Base-by-base conservation (phyloP, 1,140 invertebrate species). In the Drosophila oshimai region DNA sequence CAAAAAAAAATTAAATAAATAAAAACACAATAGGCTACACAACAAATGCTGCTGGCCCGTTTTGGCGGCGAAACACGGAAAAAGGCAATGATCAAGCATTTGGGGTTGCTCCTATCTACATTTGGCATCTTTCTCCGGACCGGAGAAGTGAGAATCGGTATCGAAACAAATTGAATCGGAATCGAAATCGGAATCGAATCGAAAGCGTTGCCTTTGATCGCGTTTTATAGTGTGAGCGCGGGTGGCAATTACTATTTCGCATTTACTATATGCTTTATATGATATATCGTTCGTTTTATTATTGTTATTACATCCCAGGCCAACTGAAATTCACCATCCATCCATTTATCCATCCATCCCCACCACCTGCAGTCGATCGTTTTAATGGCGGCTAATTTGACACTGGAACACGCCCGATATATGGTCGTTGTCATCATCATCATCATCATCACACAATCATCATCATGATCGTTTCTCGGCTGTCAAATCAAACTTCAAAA, bases 321-420 rank as follows among this genome's bases (percentile, higher is more conserved):
- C 9, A 28, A 31, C 36, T 34, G 18, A 31, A 15, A 7, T 20
- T 6, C 28, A 3, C 29, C 17, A 13, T 3, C 34, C 28, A 5
- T 3, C 22, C 22, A 5, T n/a, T n/a, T n/a, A 22, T 5, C 22
- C 2, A 22, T 22, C 22, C 10, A 22, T 6, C 39, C 4, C 20
- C 39, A 13, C 50, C 17, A 24, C 31, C 39, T 22, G 39, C 34
- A 29, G 41, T 62, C 39, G 54, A 44, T 46, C 39, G 42, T 42
- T 60, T 68, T 80, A 84, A 83, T 83, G 74, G 51, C 53, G 36
- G 31, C 75, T 86, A 84, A 86, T 84, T 86, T 86, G 79, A 84
- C 79, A 79, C 79, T 78, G 69, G 58, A 61, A 74, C 57, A 77
- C 74, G 78, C 78, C 78, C 55, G 77, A 68, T 46, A 70, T 64